phyloP scores from a whole-genome alignment of 2,888 invertebrate genomes.

The Lordiphosa fenestrarum region DNA sequence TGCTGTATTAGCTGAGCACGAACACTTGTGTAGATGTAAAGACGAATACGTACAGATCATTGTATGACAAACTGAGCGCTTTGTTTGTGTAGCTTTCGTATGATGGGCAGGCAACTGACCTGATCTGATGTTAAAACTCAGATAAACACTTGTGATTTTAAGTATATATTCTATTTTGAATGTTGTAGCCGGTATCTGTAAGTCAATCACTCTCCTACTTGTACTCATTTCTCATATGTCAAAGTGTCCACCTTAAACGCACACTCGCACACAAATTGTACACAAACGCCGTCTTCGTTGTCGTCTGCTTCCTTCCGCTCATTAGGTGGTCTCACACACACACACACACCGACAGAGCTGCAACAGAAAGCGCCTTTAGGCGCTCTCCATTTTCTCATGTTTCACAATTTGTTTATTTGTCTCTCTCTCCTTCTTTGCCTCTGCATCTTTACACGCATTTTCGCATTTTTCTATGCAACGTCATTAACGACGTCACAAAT shows the following conservation, averaged over 20 bases:
- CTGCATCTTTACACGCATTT: slow-evolving; percentile 43
- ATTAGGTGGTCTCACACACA: slow-evolving; percentile 49
- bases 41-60: too few relatives aligned
- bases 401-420: neutral
- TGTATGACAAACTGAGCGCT: too few relatives aligned
- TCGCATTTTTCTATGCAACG: slow-evolving; percentile 63
- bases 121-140: too few relatives aligned
- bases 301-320: slow-evolving; percentile 62
- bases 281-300: slow-evolving; percentile 6
- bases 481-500: slow-evolving; percentile 58
- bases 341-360: slow-evolving; percentile 6
- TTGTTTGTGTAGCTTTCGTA: too few relatives aligned
- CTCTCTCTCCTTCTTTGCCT: slow-evolving; percentile 5
- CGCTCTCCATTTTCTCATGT: slow-evolving; percentile 12
- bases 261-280: slow-evolving; percentile 8
- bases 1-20: too few relatives aligned
- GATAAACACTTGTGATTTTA: too few relatives aligned
- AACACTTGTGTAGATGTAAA: too few relatives aligned
- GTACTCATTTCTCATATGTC: slow-evolving; percentile 16
- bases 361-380: slow-evolving; percentile 23
- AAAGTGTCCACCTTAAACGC: slow-evolving; percentile 8
- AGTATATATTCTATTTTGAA: too few relatives aligned
- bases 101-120: too few relatives aligned
- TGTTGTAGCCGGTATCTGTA: neutral
- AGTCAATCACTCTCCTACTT: slow-evolving; percentile 4